Evolutionary conservation across 1,140 invertebrate genomes (phyloP).

Genomic region (Atta cephalotes): DNA sequence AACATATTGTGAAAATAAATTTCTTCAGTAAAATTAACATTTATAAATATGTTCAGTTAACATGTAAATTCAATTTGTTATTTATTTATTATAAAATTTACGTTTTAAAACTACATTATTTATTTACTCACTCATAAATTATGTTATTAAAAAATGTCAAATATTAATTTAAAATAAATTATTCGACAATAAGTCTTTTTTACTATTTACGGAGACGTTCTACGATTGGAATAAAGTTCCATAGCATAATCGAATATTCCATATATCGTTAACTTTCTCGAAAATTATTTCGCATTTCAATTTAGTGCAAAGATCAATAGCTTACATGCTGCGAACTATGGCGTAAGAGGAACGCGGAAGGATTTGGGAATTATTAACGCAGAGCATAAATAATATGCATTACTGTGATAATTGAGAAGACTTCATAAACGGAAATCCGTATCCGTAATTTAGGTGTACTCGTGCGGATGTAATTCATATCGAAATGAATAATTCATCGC

Average conservation of each 20-base stretch:
- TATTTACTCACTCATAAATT: no score
- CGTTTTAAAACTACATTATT: no score
- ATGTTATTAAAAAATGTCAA: no score
- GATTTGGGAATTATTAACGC: conserved; percentile 27
- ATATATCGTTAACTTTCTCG: not conserved
- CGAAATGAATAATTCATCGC: conserved; percentile 32
- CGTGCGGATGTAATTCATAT: conserved; percentile 29
- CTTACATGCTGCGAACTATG: no score
- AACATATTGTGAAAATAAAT: no score
- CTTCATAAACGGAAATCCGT: conserved; percentile 33
- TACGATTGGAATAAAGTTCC: not conserved
- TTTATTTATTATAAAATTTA: no score
- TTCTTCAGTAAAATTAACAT: no score
- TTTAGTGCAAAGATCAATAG: conserved; percentile 1
- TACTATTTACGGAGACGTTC: not conserved
- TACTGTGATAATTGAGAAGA: conserved; percentile 28
- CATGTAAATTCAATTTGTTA: no score
- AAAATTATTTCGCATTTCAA: not conserved
- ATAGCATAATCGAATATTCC: not conserved
- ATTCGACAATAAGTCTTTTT: no score
- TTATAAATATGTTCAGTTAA: no score
- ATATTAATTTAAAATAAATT: no score
- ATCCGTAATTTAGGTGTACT: not conserved
- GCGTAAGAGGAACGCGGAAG: not conserved
- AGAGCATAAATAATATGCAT: conserved; percentile 21